Conservation (phyloP, 2,888 invertebrate genomes). For the Mimas tiliae region DNA sequence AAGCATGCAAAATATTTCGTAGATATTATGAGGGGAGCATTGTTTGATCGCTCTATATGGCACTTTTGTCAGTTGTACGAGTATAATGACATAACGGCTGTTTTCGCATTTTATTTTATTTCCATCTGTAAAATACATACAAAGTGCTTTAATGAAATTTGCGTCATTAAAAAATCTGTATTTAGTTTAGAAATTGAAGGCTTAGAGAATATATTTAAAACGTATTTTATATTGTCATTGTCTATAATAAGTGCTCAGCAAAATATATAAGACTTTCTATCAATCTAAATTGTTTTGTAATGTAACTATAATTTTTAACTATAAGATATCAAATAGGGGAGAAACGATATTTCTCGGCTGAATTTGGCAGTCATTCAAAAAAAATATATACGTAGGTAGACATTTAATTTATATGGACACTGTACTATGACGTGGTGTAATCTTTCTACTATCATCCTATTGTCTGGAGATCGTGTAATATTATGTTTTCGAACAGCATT, state of each 20-base stretch:
- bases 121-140: neutral
- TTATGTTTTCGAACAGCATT: too few species aligned
- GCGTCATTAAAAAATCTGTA: neutral
- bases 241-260: too few species aligned
- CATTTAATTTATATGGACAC: neutral
- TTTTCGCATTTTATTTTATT: constrained; percentile 11
- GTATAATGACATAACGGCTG: constrained; percentile 11
- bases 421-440: too few species aligned
- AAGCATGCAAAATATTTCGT: constrained; percentile 12
- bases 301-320: too few species aligned
- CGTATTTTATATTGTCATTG: too few species aligned
- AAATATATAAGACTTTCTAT: too few species aligned
- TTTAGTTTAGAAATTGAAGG: too few species aligned
- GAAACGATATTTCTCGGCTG: neutral
- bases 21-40: constrained; percentile 20
- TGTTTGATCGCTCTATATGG: constrained; percentile 4
- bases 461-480: neutral
- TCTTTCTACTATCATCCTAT: neutral
- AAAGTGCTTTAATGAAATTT: neutral
- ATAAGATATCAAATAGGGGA: too few species aligned
- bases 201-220: too few species aligned
- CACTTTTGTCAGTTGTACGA: neutral
- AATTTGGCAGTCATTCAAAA: constrained; percentile 1
- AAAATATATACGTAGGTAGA: too few species aligned
- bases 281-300: too few species aligned